These are phyloP conservation scores for Bombus pascuorum DNA, from an alignment of 1,140 invertebrate species.

Conservation along the genomic window DNA sequence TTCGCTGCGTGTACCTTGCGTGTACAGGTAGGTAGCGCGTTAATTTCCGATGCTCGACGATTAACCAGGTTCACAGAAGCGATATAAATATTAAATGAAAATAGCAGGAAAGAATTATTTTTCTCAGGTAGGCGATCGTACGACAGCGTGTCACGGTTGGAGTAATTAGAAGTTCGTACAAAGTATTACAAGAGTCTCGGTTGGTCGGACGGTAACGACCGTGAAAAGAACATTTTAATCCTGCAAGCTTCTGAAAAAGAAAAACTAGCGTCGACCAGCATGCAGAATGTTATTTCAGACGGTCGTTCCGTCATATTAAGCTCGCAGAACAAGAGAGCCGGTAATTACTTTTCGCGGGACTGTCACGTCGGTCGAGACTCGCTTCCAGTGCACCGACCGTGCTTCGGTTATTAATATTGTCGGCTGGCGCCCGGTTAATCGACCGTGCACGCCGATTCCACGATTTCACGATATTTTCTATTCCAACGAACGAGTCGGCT, in stretches of 20 bases:
- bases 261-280: constrained; percentile 11
- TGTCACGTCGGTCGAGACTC: constrained; percentile 56
- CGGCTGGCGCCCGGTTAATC: constrained; percentile 50
- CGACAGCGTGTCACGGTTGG: not conserved
- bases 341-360: constrained; percentile 67
- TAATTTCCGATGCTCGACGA: constrained; percentile 15
- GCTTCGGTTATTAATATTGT: constrained; percentile 61
- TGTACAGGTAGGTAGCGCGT: not conserved
- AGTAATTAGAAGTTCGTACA: constrained; percentile 33
- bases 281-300: constrained; percentile 53
- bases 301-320: constrained; percentile 59
- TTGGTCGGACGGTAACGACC: constrained; percentile 15
- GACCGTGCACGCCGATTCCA: constrained; percentile 25
- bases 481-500: not conserved
- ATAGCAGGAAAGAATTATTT: not conserved
- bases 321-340: constrained; percentile 58
- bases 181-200: constrained; percentile 1
- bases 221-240: constrained; percentile 34
- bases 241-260: not conserved
- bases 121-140: not conserved
- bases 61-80: not conserved
- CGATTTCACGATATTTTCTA: constrained; percentile 56
- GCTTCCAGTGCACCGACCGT: constrained; percentile 27
- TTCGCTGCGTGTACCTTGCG: not conserved
- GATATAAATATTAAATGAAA: not conserved